phyloP scores from a whole-genome alignment of 2,113 vertebrate genomes.

The Dromiciops gliroides region DNA sequence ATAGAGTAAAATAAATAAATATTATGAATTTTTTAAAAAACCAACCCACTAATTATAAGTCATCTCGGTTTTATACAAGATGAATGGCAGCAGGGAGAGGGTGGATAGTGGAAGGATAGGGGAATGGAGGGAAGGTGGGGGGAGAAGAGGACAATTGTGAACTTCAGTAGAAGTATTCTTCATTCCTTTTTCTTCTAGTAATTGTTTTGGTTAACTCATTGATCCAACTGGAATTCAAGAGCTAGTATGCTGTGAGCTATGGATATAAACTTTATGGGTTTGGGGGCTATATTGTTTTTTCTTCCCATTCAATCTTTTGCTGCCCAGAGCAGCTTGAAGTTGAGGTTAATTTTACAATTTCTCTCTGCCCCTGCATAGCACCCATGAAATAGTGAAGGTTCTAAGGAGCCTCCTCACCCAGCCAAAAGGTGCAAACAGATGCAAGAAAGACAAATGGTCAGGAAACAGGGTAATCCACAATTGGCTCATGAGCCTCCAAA shows the following conservation, averaged over 20 bases:
- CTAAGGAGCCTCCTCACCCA: not conserved
- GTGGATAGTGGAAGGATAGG: not conserved
- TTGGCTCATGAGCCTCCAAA: not conserved
- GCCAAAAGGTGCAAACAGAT: not conserved
- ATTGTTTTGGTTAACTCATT: not conserved
- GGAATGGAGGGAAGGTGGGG: not conserved
- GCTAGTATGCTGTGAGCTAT: not conserved
- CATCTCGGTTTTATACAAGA: not conserved
- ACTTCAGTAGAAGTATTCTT: not conserved
- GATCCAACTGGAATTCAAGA: not conserved
- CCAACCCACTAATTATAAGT: not conserved
- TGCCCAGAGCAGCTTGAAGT: not conserved
- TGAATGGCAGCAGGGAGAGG: not conserved
- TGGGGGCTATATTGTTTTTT: not conserved
- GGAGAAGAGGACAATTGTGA: not conserved
- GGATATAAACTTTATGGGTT: not conserved
- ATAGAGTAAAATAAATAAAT: not conserved
- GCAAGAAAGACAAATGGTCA: not conserved
- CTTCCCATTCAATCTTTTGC: not conserved
- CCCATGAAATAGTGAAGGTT: not conserved
- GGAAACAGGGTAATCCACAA: not conserved
- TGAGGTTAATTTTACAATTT: not conserved
- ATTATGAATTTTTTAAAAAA: not conserved
- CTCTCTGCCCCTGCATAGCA: not conserved
- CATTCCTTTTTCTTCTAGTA: not conserved